Evolutionary conservation across 2,888 invertebrate genomes (phyloP).

Genomic region (Molorchus minor): DNA sequence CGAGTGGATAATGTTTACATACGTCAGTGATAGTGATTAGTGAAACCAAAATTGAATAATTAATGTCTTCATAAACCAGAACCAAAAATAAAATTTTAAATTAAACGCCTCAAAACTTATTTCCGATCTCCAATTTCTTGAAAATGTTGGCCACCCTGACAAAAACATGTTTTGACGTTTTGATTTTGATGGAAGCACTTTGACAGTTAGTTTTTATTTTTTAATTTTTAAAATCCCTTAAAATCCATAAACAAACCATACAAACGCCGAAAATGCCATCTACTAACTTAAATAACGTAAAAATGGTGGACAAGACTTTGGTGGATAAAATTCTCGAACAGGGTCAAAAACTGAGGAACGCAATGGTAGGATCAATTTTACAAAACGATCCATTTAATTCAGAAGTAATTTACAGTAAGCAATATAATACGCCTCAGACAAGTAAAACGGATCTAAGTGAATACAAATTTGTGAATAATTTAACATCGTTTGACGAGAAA

Average conservation of each 20-base stretch:
- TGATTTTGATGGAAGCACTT: not conserved
- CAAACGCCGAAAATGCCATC: conserved; percentile 1
- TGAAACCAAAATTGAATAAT: too few species aligned
- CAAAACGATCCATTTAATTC: conserved; percentile 57
- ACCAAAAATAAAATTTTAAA: too few species aligned
- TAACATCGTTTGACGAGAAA: conserved; percentile 38
- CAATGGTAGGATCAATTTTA: conserved; percentile 60
- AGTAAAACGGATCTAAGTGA: conserved; percentile 22
- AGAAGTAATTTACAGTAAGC: conserved; percentile 45
- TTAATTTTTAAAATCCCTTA: not conserved
- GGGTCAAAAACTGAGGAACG: conserved; percentile 58
- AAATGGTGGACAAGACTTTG: conserved; percentile 36
- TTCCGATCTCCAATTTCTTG: too few species aligned
- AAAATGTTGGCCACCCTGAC: not conserved
- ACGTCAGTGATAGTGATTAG: too few species aligned
- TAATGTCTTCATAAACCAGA: too few species aligned
- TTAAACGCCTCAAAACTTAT: too few species aligned
- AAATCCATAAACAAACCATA: too few species aligned
- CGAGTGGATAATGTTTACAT: too few species aligned
- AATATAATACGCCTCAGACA: conserved; percentile 38
- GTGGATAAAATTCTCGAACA: conserved; percentile 52
- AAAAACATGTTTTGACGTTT: conserved; percentile 1
- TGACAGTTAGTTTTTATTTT: not conserved
- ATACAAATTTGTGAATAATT: conserved; percentile 1
- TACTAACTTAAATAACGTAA: conserved; percentile 16